phyloP scores from a whole-genome alignment of 2,797 vertebrate species.

The Melanotaenia boesemani region DNA sequence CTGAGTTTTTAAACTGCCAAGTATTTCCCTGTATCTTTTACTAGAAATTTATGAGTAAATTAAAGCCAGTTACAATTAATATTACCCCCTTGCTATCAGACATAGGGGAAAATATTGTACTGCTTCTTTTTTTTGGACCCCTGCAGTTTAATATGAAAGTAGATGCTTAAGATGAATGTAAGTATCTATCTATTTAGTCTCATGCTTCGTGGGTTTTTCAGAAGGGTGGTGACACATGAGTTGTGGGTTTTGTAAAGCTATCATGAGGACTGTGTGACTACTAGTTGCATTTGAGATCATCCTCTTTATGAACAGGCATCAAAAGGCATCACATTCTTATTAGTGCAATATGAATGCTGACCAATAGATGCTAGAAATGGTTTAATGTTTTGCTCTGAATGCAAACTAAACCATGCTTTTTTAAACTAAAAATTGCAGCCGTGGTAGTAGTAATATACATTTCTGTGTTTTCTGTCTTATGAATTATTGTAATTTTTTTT shows the following conservation, averaged over 20 bases:
- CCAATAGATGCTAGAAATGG: too few species aligned
- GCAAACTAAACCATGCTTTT: too few species aligned
- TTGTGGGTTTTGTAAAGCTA: background rate
- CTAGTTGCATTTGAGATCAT: background rate
- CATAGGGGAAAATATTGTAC: background rate
- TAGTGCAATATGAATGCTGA: background rate
- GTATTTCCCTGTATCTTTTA: conserved; percentile 42
- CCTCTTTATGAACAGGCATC: background rate
- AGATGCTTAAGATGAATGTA: conserved; percentile 4
- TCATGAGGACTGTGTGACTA: background rate
- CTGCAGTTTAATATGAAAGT: conserved; percentile 19
- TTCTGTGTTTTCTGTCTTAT: too few species aligned
- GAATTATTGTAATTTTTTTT: too few species aligned
- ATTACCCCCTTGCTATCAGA: conserved; percentile 16
- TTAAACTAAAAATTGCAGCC: too few species aligned
- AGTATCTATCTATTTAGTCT: background rate
- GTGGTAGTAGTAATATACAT: too few species aligned
- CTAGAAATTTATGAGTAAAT: conserved; percentile 56
- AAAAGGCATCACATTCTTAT: too few species aligned
- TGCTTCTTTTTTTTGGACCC: conserved; percentile 28
- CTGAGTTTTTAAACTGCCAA: conserved; percentile 53
- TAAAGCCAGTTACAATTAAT: conserved; percentile 57
- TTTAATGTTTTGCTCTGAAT: too few species aligned
- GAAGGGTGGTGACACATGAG: background rate
- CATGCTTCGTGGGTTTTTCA: conserved; percentile 11